Conservation (phyloP, 2,888 invertebrate species). For the Synanthedon formicaeformis region DNA sequence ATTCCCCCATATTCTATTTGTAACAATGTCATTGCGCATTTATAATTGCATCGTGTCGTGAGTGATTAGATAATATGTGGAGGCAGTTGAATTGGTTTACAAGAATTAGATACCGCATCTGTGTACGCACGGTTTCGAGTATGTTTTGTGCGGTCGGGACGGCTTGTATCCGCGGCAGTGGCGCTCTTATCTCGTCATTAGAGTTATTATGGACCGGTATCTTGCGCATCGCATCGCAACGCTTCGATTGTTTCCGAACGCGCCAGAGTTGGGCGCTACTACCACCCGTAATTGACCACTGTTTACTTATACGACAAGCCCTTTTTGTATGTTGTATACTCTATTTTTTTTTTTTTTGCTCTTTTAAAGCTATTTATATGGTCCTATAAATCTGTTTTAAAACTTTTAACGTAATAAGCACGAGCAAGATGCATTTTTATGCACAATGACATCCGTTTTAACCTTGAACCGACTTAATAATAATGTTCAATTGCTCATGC, state of each 20-base stretch:
- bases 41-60: no score
- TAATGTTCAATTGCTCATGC: constrained; percentile 10
- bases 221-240: constrained; percentile 65
- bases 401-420: not conserved
- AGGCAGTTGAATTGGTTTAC: constrained; percentile 7
- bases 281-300: constrained; percentile 61
- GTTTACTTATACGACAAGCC: constrained; percentile 59
- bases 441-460: constrained; percentile 2
- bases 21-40: no score
- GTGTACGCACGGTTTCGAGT: constrained; percentile 34
- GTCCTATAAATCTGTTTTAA: not conserved
- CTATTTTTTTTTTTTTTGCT: constrained; percentile 17
- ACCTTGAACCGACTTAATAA: constrained; percentile 14
- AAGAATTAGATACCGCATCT: constrained; percentile 34
- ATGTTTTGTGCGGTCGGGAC: constrained; percentile 23
- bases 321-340: constrained; percentile 35
- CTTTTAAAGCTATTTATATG: not conserved
- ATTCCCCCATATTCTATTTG: no score
- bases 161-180: constrained; percentile 44
- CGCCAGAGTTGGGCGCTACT: constrained; percentile 53
- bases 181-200: constrained; percentile 67
- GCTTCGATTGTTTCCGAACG: constrained; percentile 67
- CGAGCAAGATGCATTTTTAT: constrained; percentile 6
- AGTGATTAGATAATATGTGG: not conserved
- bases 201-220: constrained; percentile 66